Percentiles rank a stretch among this genome's conserved stretches.
These are phyloP conservation scores for Amia ocellicauda DNA, from an alignment of 2,113 vertebrate species.

Conservation along the genomic window DNA sequence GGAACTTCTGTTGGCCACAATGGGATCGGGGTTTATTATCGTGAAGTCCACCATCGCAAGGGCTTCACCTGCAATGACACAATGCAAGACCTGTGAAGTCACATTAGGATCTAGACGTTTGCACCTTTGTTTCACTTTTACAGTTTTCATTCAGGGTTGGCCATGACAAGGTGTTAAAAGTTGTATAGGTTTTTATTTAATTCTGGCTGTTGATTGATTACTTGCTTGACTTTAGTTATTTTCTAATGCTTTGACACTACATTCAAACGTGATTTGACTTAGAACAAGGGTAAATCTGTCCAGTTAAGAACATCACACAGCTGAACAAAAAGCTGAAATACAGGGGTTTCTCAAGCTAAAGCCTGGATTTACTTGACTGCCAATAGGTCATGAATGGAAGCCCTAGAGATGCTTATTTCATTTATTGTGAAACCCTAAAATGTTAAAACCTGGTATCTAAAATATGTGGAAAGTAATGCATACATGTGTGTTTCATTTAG, in stretches of 20 bases:
- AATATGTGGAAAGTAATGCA: no score
- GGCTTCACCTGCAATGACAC: slow-evolving; percentile 57
- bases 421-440: no score
- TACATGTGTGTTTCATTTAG: no score
- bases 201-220: neutral
- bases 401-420: no score
- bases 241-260: no score
- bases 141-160: neutral
- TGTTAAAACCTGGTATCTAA: no score
- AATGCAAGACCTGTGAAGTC: slow-evolving; percentile 12
- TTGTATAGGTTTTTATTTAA: neutral
- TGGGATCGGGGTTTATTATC: slow-evolving; percentile 79
- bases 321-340: neutral
- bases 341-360: no score
- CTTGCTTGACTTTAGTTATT: neutral
- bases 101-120: neutral
- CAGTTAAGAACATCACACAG: neutral
- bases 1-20: slow-evolving; percentile 69
- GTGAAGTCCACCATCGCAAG: slow-evolving; percentile 73
- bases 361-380: no score
- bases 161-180: neutral
- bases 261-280: neutral
- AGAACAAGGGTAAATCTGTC: neutral
- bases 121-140: neutral
- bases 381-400: no score